Base-by-base conservation (phyloP, 2,888 invertebrate genomes). In the Schizaphis graminum region DNA sequence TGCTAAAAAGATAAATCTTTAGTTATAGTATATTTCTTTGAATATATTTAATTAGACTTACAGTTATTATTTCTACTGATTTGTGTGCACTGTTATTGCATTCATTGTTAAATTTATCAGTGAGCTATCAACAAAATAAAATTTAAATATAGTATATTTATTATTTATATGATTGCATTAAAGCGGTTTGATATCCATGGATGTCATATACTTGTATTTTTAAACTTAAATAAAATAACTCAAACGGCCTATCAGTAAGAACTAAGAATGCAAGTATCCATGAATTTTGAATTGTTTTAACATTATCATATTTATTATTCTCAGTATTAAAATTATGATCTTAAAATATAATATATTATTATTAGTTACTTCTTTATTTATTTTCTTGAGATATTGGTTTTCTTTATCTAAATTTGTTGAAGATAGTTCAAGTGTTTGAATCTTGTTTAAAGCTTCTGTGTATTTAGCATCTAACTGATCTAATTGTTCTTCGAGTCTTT, bases 401-500 rank as follows among this genome's bases (percentile, higher is more conserved):
- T 95, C 95, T 89, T 95, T 95, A 67, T 95, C 95, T 77, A 95
- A 95, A 94, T 95, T 95, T 26, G 95, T 95, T 28, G 95, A 95
- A 87, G 95, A 94, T 53, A 95, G 95, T 85, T 95, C 95, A 35
- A 95, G 95, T 44, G 94, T 94, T 91, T 95, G 95, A 26, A 95
- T 94, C 91, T 95, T 95, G 89, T 95, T 95, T 84, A 95, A 95
- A n/a, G 95, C 95, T 94, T 94, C 94, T 26, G 95, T 95, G 94
- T 95, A 95, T 86, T 95, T 95, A 24, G 85, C 91, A 94, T 95
- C 95, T 85, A 95, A 89, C 16, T 95, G 94, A 89, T 92, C 88
- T 88, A 95, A 94, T 89, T 95, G 95, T 57, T 95, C 95, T 93
- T 95, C 95, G 11, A 95, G 95, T 56, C 95, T 95, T 26, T 94